Evolutionary conservation across 2,797 vertebrate genomes (phyloP).

Genomic region (Cirrhinus mrigala): DNA sequence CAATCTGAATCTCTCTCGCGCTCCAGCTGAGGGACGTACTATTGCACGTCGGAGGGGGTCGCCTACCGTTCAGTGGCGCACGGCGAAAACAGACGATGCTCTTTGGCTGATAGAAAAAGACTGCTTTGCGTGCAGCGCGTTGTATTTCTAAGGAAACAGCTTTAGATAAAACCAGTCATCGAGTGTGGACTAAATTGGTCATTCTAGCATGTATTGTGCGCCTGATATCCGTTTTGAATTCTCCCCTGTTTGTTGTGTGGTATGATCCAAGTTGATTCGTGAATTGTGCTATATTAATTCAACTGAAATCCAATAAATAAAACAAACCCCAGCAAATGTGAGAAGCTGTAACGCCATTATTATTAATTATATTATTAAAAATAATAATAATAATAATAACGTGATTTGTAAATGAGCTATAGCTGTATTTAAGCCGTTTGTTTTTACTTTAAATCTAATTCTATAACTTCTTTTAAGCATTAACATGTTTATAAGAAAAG

Average conservation of each 20-base stretch:
- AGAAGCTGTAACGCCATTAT: neutral
- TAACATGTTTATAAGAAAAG: too few relatives aligned
- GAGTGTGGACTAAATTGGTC: neutral
- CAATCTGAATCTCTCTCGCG: constrained; percentile 36
- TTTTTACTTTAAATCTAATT: too few relatives aligned
- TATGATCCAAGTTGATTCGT: constrained; percentile 22
- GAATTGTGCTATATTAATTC: neutral
- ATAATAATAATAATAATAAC: too few relatives aligned
- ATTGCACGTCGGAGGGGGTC: neutral
- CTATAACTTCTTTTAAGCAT: too few relatives aligned
- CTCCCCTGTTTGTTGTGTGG: constrained; percentile 37
- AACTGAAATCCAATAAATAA: neutral
- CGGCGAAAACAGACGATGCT: neutral
- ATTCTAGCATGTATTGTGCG: neutral
- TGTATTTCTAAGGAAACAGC: neutral
- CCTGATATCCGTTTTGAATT: neutral
- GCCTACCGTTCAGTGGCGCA: neutral
- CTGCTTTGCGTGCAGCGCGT: neutral
- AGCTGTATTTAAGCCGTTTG: too few relatives aligned
- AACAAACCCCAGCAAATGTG: neutral
- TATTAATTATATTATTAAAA: neutral
- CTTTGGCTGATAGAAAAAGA: neutral
- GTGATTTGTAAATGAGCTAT: too few relatives aligned
- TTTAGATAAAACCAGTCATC: neutral
- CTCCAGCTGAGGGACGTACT: neutral